Percentiles rank a stretch among this genome's conserved stretches.
Evolutionary conservation across 2,888 invertebrate genomes (phyloP).

Genomic region (Athalia cordata): DNA sequence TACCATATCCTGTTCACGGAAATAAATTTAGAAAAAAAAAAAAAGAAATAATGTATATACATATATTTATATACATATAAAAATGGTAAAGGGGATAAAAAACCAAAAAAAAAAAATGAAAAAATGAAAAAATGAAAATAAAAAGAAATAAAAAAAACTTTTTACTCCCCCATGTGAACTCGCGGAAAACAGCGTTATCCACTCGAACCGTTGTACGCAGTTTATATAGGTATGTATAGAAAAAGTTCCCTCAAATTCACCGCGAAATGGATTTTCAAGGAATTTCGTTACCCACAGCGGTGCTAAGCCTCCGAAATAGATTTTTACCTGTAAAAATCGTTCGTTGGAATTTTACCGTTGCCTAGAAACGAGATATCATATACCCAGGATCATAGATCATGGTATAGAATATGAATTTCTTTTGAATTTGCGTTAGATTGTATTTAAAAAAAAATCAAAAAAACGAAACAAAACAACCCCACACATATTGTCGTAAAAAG

Average conservation of each 20-base stretch:
- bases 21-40: not conserved
- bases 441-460: too few species aligned
- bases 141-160: constrained; percentile 15
- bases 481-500: too few species aligned
- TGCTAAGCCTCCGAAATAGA: constrained; percentile 18
- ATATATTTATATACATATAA: not conserved
- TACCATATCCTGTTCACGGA: not conserved
- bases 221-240: constrained; percentile 39
- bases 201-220: constrained; percentile 33
- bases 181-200: constrained; percentile 41
- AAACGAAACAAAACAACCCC: too few species aligned
- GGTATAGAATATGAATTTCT: too few species aligned
- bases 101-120: constrained; percentile 2
- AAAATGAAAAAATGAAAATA: not conserved
- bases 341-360: not conserved
- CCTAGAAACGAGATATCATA: not conserved
- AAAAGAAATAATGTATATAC: not conserved
- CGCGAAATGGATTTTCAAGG: constrained; percentile 35
- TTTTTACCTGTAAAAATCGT: constrained; percentile 31
- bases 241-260: constrained; percentile 32
- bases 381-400: too few species aligned
- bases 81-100: not conserved
- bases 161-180: constrained; percentile 34
- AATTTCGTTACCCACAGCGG: constrained; percentile 22
- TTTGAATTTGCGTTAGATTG: too few species aligned